Evolutionary conservation across 2,888 invertebrate species (phyloP).

Genomic region (Notodonta dromedarius): DNA sequence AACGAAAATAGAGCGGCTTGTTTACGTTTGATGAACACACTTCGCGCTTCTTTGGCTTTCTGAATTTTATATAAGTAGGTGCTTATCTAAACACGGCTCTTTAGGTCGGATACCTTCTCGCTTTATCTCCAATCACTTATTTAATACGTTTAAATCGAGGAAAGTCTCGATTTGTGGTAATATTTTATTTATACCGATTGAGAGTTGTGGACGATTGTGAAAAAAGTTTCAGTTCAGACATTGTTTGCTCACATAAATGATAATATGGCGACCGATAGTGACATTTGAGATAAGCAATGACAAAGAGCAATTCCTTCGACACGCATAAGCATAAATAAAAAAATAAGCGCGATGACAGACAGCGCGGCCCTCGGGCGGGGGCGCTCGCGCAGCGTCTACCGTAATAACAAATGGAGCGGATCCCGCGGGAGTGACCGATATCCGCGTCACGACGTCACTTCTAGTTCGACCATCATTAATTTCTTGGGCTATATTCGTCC

Average conservation of each 20-base stretch:
- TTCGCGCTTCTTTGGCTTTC: constrained; percentile 52
- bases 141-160: constrained; percentile 4
- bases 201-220: no score
- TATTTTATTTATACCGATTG: constrained; percentile 12
- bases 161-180: neutral
- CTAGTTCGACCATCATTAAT: constrained; percentile 58
- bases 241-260: no score
- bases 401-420: constrained; percentile 60
- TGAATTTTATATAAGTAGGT: constrained; percentile 41
- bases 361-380: constrained; percentile 41
- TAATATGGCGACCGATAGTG: constrained; percentile 55
- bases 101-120: constrained; percentile 14
- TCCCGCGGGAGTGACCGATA: constrained; percentile 50
- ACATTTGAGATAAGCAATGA: constrained; percentile 59
- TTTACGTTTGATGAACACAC: constrained; percentile 56
- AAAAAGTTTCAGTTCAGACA: no score
- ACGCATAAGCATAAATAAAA: no score
- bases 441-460: constrained; percentile 38
- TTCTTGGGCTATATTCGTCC: constrained; percentile 47
- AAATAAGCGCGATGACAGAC: constrained; percentile 24
- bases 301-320: constrained; percentile 51
- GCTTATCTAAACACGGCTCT: constrained; percentile 15
- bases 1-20: constrained; percentile 62
- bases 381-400: constrained; percentile 28
- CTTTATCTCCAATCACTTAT: constrained; percentile 20